These are phyloP conservation scores for Hyperopisus bebe DNA, from an alignment of 2,113 vertebrate genomes.

Conservation along the genomic window DNA sequence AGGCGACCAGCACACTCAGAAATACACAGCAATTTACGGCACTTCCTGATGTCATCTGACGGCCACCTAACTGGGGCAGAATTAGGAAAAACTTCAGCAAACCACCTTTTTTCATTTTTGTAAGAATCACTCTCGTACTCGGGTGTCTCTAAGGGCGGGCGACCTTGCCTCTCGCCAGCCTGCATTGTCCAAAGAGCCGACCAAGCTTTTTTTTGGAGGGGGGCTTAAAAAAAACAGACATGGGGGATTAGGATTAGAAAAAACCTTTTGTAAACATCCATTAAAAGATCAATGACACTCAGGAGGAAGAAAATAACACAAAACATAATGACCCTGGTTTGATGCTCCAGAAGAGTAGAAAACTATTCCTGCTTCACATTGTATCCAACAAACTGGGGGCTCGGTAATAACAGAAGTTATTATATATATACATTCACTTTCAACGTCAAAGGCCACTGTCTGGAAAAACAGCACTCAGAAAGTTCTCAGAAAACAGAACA, in stretches of 20 bases:
- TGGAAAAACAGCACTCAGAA: background rate
- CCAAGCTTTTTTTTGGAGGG: background rate
- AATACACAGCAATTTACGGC: background rate
- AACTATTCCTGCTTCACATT: background rate
- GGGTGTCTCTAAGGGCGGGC: background rate
- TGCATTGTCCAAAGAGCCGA: background rate
- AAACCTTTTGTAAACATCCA: background rate
- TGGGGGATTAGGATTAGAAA: background rate
- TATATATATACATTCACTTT: background rate
- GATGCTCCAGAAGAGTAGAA: background rate
- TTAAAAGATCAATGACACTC: constrained; percentile 9
- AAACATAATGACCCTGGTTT: background rate
- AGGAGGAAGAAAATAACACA: background rate
- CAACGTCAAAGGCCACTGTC: background rate
- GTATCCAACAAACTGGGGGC: background rate
- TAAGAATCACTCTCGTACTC: background rate
- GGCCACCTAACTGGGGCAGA: background rate
- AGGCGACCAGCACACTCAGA: background rate
- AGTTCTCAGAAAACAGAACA: background rate
- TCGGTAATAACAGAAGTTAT: background rate
- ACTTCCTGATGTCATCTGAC: background rate
- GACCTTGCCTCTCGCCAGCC: background rate
- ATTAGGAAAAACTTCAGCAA: background rate
- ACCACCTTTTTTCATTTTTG: background rate
- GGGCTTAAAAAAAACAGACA: background rate